These are phyloP conservation scores for Leucozona laternaria DNA, from an alignment of 2,888 invertebrate genomes.

Conservation along the genomic window DNA sequence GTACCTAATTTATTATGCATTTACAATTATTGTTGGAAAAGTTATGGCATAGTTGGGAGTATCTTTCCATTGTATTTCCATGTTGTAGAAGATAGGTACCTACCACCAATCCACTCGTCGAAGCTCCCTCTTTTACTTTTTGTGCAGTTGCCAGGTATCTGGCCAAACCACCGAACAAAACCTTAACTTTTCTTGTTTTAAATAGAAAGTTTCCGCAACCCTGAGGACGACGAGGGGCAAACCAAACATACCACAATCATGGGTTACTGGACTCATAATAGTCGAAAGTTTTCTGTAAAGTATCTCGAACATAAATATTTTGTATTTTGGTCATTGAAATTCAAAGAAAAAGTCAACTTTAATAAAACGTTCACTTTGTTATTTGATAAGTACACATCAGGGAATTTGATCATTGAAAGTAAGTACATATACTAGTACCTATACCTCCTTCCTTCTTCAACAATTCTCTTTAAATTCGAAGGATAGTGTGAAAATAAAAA, in stretches of 20 bases:
- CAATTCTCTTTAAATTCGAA: neutral
- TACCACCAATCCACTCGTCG: neutral
- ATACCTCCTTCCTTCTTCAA: neutral
- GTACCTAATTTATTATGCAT: conserved; percentile 19
- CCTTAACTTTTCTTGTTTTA: conserved; percentile 38
- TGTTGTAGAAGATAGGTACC: neutral
- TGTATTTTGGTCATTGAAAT: conserved; percentile 33
- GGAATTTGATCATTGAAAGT: conserved; percentile 3
- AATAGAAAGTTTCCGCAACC: conserved; percentile 32
- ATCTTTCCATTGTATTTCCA: neutral
- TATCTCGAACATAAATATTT: conserved; percentile 35
- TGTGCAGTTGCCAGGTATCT: conserved; percentile 28
- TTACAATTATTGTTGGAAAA: conserved; percentile 35
- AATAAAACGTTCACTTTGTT: conserved; percentile 28
- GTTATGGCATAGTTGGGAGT: neutral
- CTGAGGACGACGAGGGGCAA: conserved; percentile 19
- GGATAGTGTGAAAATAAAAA: neutral
- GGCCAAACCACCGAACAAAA: conserved; percentile 23
- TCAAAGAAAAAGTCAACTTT: conserved; percentile 32
- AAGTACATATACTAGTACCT: too few species aligned
- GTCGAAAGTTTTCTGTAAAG: conserved; percentile 36
- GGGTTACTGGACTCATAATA: conserved; percentile 43
- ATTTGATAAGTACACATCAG: conserved; percentile 20
- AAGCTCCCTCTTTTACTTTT: conserved; percentile 13
- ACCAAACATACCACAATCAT: conserved; percentile 36